Evolutionary conservation across 2,888 invertebrate species (phyloP).

Genomic region (Conomelus anceps): DNA sequence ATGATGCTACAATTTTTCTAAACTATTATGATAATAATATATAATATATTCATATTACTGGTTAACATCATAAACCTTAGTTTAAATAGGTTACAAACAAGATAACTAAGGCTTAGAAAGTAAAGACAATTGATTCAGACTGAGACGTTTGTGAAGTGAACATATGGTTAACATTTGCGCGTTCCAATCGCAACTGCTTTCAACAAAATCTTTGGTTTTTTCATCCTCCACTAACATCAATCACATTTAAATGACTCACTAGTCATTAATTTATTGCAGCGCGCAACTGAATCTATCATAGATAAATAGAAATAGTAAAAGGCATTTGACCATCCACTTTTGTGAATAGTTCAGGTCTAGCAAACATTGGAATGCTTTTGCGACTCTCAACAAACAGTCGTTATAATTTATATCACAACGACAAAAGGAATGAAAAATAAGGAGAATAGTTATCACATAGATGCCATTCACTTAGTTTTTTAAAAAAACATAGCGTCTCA

Average conservation of each 20-base stretch:
- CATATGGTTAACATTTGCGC: constrained; percentile 20
- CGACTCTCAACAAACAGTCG: background rate
- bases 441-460: background rate
- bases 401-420: background rate
- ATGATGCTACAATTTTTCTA: constrained; percentile 20
- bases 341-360: background rate
- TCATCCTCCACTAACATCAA: background rate
- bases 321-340: background rate
- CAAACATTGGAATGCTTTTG: background rate
- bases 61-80: constrained; percentile 34
- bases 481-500: background rate
- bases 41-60: constrained; percentile 33
- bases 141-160: constrained; percentile 29
- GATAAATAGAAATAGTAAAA: background rate
- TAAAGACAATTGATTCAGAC: background rate
- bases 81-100: constrained; percentile 31
- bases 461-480: background rate
- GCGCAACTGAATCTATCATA: background rate
- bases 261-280: background rate
- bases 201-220: constrained; percentile 26
- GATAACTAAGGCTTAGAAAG: constrained; percentile 29
- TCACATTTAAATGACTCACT: background rate
- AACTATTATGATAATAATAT: constrained; percentile 30
- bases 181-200: constrained; percentile 19
- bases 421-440: background rate